Evolutionary conservation across 2,797 vertebrate genomes (phyloP).

Genomic region (Alectoris magna): DNA sequence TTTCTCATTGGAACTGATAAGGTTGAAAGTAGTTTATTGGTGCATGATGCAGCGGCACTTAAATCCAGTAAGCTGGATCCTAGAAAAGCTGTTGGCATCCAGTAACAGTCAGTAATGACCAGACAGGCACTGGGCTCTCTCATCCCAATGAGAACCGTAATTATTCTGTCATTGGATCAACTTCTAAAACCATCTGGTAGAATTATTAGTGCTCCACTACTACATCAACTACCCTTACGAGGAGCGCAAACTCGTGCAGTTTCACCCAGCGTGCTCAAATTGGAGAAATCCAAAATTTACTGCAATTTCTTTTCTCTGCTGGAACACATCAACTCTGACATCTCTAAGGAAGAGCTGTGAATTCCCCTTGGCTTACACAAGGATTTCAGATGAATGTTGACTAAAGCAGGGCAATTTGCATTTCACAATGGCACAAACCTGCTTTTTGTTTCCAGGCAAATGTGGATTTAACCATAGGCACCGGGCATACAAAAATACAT

Average conservation of each 20-base stretch:
- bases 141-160: not conserved
- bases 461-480: not conserved
- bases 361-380: not conserved
- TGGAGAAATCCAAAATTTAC: not conserved
- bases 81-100: not conserved
- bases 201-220: not conserved
- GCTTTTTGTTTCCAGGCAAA: slow-evolving; percentile 27
- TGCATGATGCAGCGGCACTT: not conserved
- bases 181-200: not conserved
- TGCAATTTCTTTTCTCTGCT: not conserved
- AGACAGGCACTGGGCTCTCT: not conserved
- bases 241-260: not conserved
- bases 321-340: not conserved
- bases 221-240: not conserved
- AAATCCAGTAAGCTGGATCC: not conserved
- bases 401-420: not conserved
- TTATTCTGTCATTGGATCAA: not conserved
- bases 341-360: not conserved
- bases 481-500: not conserved
- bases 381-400: not conserved
- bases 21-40: not conserved
- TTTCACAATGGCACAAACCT: not conserved
- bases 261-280: not conserved
- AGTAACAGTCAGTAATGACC: not conserved
- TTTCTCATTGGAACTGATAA: not conserved